These are phyloP conservation scores for Acleris sparsana DNA, from an alignment of 2,888 invertebrate species.

Conservation along the genomic window DNA sequence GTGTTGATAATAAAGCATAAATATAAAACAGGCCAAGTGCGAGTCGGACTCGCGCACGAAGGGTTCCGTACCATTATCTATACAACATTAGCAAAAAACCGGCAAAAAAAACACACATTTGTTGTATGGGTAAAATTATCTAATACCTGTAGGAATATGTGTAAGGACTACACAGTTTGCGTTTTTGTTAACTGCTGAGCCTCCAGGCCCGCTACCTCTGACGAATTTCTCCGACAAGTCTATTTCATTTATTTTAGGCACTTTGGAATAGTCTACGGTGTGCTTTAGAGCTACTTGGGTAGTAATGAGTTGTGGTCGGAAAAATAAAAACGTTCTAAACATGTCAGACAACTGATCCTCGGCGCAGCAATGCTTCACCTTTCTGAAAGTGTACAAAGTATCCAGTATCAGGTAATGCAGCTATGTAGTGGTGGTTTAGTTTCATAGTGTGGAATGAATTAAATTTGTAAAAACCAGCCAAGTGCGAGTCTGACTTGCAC, in stretches of 20 bases:
- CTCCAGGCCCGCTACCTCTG: conserved; percentile 97
- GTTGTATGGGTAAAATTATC: too few relatives aligned
- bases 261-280: conserved; percentile 87
- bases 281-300: conserved; percentile 63
- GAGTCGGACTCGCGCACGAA: too few relatives aligned
- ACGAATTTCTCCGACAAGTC: conserved; percentile 94
- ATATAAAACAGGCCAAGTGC: too few relatives aligned
- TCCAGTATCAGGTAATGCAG: too few relatives aligned
- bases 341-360: conserved; percentile 83
- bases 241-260: conserved; percentile 89
- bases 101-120: too few relatives aligned
- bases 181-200: conserved; percentile 95
- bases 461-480: too few relatives aligned
- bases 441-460: too few relatives aligned
- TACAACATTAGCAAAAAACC: too few relatives aligned
- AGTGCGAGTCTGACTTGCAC: too few relatives aligned
- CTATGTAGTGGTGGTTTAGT: too few relatives aligned
- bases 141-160: conserved; percentile 91
- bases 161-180: conserved; percentile 93
- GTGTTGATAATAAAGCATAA: too few relatives aligned
- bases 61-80: too few relatives aligned
- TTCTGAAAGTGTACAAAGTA: conserved; percentile 82
- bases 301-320: conserved; percentile 20
- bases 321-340: conserved; percentile 42
- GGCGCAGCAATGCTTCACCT: conserved; percentile 85